These are phyloP conservation scores for Verasper variegatus DNA, from an alignment of 2,113 vertebrate species.

Conservation along the genomic window DNA sequence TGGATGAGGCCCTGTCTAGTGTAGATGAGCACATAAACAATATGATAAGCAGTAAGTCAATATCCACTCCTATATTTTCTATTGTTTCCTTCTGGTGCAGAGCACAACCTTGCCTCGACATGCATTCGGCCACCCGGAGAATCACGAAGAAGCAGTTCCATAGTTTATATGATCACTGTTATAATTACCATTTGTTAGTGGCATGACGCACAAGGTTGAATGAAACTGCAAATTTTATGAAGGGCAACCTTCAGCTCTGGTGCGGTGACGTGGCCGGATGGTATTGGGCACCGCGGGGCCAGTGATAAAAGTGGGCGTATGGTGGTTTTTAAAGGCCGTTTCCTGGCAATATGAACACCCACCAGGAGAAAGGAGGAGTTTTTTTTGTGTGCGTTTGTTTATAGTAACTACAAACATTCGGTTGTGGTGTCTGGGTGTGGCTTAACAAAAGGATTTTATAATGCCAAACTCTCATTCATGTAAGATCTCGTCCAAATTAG, in stretches of 20 bases:
- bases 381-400: slow-evolving; percentile 38
- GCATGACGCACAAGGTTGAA: slow-evolving; percentile 12
- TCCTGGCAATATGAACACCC: slow-evolving; percentile 67
- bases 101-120: neutral
- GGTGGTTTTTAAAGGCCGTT: slow-evolving; percentile 50
- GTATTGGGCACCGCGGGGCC: slow-evolving; percentile 11
- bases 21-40: neutral
- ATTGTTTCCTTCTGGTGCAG: neutral
- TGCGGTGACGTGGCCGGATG: slow-evolving; percentile 23
- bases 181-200: slow-evolving; percentile 14
- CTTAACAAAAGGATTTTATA: slow-evolving; percentile 35
- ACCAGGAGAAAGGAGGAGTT: slow-evolving; percentile 33
- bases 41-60: slow-evolving; percentile 1
- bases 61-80: slow-evolving; percentile 1
- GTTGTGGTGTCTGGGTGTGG: slow-evolving; percentile 67
- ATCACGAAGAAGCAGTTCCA: slow-evolving; percentile 9
- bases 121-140: neutral
- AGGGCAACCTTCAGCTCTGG: slow-evolving; percentile 40
- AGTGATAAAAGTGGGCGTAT: slow-evolving; percentile 58
- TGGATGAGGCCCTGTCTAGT: neutral
- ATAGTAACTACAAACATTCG: slow-evolving; percentile 70
- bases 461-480: slow-evolving; percentile 45
- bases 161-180: slow-evolving; percentile 8
- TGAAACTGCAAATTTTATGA: slow-evolving; percentile 29
- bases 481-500: slow-evolving; percentile 6